A percentile compares a stretch with the other conserved stretches of the same genome.
Conservation (phyloP, 92 coral and sea anemone genomes). For the Diadumene lineata region DNA sequence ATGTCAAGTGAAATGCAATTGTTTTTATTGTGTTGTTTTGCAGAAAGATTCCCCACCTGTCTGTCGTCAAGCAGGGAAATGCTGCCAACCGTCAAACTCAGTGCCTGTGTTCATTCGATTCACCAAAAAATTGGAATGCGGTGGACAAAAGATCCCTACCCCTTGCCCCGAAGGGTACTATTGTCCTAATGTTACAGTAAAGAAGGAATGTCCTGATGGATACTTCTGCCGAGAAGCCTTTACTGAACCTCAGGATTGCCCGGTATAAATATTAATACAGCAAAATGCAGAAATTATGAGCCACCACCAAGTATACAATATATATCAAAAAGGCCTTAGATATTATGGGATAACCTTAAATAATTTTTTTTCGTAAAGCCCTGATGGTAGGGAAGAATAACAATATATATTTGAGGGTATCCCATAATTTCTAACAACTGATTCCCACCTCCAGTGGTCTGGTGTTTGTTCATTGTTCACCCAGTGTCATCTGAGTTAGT, state of each 20-base stretch:
- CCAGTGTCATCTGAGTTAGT: too few species aligned
- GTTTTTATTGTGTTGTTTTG: background rate
- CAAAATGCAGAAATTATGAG: too few species aligned
- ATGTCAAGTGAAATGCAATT: too few species aligned
- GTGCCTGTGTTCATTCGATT: conserved; percentile 50
- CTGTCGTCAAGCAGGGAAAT: conserved; percentile 52
- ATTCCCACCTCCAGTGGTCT: too few species aligned
- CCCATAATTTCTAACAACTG: too few species aligned
- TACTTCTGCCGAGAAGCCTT: conserved; percentile 74
- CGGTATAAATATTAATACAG: conserved; percentile 33
- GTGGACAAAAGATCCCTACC: conserved; percentile 60
- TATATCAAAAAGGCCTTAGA: too few species aligned
- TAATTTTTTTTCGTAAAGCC: too few species aligned
- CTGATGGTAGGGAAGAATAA: too few species aligned
- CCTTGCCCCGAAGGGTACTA: conserved; percentile 67
- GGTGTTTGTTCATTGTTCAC: too few species aligned
- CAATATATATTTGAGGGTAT: too few species aligned
- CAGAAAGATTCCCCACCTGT: conserved; percentile 46
- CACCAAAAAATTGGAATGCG: conserved; percentile 36
- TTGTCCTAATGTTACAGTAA: conserved; percentile 73
- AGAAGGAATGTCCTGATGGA: conserved; percentile 60
- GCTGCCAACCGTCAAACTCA: conserved; percentile 70
- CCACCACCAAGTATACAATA: too few species aligned
- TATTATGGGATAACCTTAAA: too few species aligned
- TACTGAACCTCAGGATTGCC: conserved; percentile 62